A percentile compares a stretch with the other conserved stretches of the same genome.
Conservation (phyloP, 2,797 vertebrate species). For the Ciconia nigra region DNA sequence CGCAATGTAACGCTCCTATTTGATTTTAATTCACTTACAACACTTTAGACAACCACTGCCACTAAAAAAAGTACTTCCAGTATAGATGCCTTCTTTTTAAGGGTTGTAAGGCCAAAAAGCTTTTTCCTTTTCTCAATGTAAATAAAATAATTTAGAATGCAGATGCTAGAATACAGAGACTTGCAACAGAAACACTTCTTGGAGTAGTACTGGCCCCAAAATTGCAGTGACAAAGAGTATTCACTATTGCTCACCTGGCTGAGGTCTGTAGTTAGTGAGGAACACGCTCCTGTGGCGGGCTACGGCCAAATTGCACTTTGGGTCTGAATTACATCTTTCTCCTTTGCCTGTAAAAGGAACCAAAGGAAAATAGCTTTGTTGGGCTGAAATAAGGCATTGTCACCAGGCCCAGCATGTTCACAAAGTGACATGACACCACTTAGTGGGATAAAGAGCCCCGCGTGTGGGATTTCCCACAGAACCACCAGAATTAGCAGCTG, state of each 20-base stretch:
- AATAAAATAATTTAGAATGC: not conserved
- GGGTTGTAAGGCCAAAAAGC: not conserved
- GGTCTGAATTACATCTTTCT: not conserved
- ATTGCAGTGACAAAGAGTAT: not conserved
- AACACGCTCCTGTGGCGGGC: accelerated
- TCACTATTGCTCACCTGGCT: not conserved
- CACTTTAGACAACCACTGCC: not conserved
- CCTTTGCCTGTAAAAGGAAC: not conserved
- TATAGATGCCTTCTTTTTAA: not conserved
- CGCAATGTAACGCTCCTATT: accelerated
- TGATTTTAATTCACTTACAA: not conserved
- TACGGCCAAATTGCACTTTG: not conserved
- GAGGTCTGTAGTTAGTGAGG: not conserved
- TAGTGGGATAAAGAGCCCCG: not conserved
- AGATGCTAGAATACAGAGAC: not conserved
- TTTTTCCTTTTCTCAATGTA: not conserved
- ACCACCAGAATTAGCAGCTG: not conserved
- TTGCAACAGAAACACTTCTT: not conserved
- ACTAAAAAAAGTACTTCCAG: not conserved
- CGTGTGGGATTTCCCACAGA: accelerated
- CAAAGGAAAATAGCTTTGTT: not conserved
- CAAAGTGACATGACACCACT: not conserved
- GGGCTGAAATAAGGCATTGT: not conserved
- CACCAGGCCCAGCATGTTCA: accelerated
- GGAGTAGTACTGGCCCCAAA: not conserved